phyloP scores from a whole-genome alignment of 2,888 invertebrate species.

The Muschampia plurimacula region DNA sequence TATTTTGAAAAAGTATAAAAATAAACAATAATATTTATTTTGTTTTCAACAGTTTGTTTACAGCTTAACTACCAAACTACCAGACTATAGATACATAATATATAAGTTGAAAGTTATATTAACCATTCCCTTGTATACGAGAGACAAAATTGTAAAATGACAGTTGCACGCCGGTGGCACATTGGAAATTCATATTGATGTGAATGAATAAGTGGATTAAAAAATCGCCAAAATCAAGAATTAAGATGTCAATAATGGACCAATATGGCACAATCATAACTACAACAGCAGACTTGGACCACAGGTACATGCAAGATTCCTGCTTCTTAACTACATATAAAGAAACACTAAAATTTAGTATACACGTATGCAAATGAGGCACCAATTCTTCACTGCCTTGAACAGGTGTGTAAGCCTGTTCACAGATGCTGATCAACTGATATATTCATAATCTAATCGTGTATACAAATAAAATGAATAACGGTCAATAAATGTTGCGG shows the following conservation, averaged over 20 bases:
- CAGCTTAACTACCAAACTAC: too few species aligned
- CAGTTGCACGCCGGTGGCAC: too few species aligned
- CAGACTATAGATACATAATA: too few species aligned
- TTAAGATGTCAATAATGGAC: background rate
- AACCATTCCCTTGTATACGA: too few species aligned
- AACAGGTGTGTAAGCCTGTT: constrained; percentile 15
- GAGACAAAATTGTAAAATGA: too few species aligned
- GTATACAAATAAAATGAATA: constrained; percentile 36
- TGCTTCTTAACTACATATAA: background rate
- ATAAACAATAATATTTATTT: too few species aligned
- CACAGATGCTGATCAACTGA: constrained; percentile 17
- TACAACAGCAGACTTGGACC: background rate
- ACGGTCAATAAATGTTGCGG: constrained; percentile 22
- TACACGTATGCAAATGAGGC: constrained; percentile 5
- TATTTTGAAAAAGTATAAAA: too few species aligned
- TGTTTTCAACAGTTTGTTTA: too few species aligned
- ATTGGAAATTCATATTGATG: too few species aligned
- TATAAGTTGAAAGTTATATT: too few species aligned
- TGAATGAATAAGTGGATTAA: too few species aligned
- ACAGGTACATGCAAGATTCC: background rate
- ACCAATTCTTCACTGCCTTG: constrained; percentile 10
- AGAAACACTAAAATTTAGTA: background rate
- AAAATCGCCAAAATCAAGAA: too few species aligned
- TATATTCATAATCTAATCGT: constrained; percentile 36
- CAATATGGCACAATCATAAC: background rate